Percentiles rank a stretch among this genome's conserved stretches.
These are phyloP conservation scores for Scytalopus superciliaris DNA, from an alignment of 2,113 vertebrate genomes.

Conservation along the genomic window DNA sequence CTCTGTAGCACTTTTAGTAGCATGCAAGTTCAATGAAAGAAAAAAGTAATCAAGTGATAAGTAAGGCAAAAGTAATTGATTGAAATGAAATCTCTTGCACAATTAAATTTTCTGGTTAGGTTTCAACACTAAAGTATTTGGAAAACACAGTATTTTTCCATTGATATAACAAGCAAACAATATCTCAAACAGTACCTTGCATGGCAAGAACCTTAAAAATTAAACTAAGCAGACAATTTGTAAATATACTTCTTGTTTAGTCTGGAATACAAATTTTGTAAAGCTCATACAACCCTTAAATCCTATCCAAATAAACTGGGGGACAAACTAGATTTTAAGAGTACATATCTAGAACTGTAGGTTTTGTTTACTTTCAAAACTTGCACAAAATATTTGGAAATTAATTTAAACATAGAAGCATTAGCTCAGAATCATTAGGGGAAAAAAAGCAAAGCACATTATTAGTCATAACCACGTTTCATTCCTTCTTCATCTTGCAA, in stretches of 20 bases:
- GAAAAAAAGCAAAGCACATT: not conserved
- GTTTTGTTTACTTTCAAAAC: slow-evolving; percentile 15
- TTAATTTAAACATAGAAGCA: slow-evolving; percentile 46
- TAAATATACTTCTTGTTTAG: slow-evolving; percentile 57
- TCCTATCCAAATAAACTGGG: slow-evolving; percentile 9
- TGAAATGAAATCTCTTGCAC: not conserved
- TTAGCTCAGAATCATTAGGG: not conserved
- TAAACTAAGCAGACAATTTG: not conserved
- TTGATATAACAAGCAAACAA: not conserved
- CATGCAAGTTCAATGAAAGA: not conserved
- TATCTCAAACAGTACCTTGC: not conserved
- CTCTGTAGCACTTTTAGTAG: not conserved
- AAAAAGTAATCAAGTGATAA: not conserved
- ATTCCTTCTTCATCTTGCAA: not conserved
- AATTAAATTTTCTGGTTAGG: not conserved
- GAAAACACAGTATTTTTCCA: not conserved
- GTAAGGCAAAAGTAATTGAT: not conserved
- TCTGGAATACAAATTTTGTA: slow-evolving; percentile 24
- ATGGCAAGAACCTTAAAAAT: not conserved
- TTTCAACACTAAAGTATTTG: not conserved
- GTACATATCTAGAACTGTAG: slow-evolving; percentile 11
- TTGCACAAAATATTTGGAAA: slow-evolving; percentile 38
- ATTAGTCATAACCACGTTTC: not conserved
- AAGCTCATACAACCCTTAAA: slow-evolving; percentile 9
- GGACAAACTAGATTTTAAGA: slow-evolving; percentile 8